phyloP scores from a whole-genome alignment of 2,888 invertebrate species.

The Chironomus riparius region DNA sequence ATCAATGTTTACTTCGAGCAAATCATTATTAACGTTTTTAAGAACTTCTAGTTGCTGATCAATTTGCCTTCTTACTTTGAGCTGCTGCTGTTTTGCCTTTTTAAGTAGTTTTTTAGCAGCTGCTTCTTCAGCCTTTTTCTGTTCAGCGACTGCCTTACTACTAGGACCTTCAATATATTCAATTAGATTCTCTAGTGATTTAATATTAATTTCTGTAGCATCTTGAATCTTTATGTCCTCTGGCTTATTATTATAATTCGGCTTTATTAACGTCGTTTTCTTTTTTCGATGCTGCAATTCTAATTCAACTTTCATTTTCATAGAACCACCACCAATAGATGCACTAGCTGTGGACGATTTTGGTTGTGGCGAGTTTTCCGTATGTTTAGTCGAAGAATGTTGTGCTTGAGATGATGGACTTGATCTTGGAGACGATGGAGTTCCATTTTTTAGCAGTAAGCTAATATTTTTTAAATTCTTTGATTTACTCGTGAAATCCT shows the following conservation, averaged over 20 bases:
- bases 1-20: not conserved
- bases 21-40: not conserved
- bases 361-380: conserved; percentile 23
- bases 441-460: conserved; percentile 25
- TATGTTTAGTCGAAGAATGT: not conserved
- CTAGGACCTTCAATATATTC: conserved; percentile 25
- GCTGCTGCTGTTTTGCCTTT: conserved; percentile 6
- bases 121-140: conserved; percentile 12
- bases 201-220: conserved; percentile 17
- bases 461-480: conserved; percentile 28
- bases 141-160: conserved; percentile 10
- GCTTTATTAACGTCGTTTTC: conserved; percentile 28
- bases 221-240: conserved; percentile 8
- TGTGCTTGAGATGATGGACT: conserved; percentile 12
- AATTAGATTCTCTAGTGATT: conserved; percentile 20
- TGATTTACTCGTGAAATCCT: not conserved
- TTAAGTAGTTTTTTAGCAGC: conserved; percentile 1
- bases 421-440: conserved; percentile 28
- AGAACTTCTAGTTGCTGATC: not conserved
- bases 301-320: conserved; percentile 23
- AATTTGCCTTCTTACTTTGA: conserved; percentile 13
- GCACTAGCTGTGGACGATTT: not conserved
- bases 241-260: conserved; percentile 13
- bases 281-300: conserved; percentile 17
- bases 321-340: not conserved